Evolutionary conservation across 2,113 vertebrate genomes (phyloP), one percentile per base, ranked within the genome.

Genomic region (Aptenodytes forsteri): DNA sequence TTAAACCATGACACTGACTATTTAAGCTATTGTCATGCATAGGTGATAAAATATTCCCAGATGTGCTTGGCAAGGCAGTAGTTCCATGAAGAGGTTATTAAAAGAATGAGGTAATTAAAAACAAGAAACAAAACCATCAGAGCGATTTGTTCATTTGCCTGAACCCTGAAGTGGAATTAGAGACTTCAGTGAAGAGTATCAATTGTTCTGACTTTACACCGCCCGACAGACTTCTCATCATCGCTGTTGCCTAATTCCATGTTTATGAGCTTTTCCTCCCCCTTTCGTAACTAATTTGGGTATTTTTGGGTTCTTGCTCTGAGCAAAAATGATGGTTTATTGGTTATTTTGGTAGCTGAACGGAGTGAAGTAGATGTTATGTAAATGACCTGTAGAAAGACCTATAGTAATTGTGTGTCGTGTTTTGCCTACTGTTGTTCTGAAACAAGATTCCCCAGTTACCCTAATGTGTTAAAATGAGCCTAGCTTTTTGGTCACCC

Each of bases 11-110:
- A 61, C 47, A 61, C 23, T 82, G 44, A 56, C 64, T 87, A 26
- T 97, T 92, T 64, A 93, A 72, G 79, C 52, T 93, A 50, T 90
- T 86, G 94, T 90, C 52, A 66, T 83, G n/a, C 34, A 21, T 64
- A 55, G 61, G 40, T 69, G 79, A 78, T 87, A 59, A 89, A 94
- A 80, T 92, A 90, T 90, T 73, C 44, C 22, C 40, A 76, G 81
- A 58, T 46, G 56, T 73, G 84, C 61, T 72, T 46, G 67, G 66
- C 66, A 88, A 94, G 71, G 66, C 58, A 61, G 61, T 95, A 92
- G 84, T 96, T 91, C 56, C 36, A 15, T 87, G 44, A 91, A 89
- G 47, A 76, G 27, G 3, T 75, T 96, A 40, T 77, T 42, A 42
- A 42, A 42, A 42, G 42, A 42, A 42, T 42, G 42, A 42, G n/a